Conservation (phyloP, 1,140 invertebrate genomes). For the Portunus trituberculatus region DNA sequence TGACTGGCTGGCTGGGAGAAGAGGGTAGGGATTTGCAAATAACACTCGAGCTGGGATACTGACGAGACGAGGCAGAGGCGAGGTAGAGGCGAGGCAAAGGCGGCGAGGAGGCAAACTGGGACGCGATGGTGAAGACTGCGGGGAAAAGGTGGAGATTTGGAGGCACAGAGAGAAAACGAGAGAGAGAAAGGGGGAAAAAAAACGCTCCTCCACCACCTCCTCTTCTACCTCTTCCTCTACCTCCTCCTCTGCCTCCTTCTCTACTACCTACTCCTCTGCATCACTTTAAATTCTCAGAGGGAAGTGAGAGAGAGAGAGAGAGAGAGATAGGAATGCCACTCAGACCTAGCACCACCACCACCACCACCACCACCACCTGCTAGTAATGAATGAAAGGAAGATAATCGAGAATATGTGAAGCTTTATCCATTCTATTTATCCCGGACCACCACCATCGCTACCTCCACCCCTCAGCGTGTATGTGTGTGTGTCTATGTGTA, state of each 20-base stretch:
- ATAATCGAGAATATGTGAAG: neutral
- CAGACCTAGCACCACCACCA: neutral
- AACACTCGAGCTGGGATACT: neutral
- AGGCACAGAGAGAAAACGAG: conserved; percentile 27
- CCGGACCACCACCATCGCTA: neutral
- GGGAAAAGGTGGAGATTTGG: conserved; percentile 30
- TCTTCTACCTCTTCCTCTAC: neutral
- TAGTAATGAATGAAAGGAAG: neutral
- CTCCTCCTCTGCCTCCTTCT: neutral
- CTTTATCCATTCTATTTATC: neutral
- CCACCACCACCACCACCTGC: neutral
- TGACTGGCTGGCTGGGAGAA: neutral
- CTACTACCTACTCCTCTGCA: neutral
- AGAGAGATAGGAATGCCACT: neutral
- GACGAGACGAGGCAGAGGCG: neutral
- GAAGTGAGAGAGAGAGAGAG: neutral
- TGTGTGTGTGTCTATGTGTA: neutral
- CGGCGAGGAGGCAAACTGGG: neutral
- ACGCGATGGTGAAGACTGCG: neutral
- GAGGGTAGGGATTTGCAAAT: neutral
- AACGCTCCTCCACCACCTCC: neutral
- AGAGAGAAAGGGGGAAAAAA: neutral
- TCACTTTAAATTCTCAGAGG: neutral
- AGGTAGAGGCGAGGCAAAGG: neutral
- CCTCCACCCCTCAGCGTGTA: neutral